Percentiles rank a stretch among this genome's conserved stretches.
These are phyloP conservation scores for Cerceris rybyensis DNA, from an alignment of 2,888 invertebrate genomes.

Conservation along the genomic window DNA sequence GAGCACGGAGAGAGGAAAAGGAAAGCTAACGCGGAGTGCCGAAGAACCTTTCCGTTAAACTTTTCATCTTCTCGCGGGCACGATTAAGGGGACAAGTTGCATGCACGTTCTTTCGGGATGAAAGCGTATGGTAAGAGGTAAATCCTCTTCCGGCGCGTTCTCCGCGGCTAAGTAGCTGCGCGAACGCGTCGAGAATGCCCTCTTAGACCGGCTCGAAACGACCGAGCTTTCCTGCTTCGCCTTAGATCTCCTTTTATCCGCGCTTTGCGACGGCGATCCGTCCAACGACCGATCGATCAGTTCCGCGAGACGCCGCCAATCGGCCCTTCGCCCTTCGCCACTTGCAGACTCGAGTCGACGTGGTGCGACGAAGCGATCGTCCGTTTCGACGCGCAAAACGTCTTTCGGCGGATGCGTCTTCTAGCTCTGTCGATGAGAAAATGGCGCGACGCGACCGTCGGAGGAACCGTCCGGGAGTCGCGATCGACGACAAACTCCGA, in stretches of 20 bases:
- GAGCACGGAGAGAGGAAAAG: background rate
- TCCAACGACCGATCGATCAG: conserved; percentile 42
- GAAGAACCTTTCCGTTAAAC: background rate
- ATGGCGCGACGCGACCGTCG: background rate
- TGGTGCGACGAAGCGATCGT: too few species aligned
- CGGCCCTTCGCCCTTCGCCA: too few species aligned
- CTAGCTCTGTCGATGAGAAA: too few species aligned
- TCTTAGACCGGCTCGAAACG: conserved; percentile 23
- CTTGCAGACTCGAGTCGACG: too few species aligned
- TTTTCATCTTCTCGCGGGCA: background rate
- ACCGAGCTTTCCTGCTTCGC: conserved; percentile 23
- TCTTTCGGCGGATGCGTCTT: too few species aligned
- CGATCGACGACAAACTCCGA: conserved; percentile 53
- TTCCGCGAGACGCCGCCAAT: conserved; percentile 16
- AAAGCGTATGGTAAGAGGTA: background rate
- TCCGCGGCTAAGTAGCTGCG: conserved; percentile 2
- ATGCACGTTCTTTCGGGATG: background rate
- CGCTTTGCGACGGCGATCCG: conserved; percentile 36
- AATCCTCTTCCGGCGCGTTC: conserved; percentile 16
- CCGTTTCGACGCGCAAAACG: too few species aligned
- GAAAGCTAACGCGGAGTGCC: background rate
- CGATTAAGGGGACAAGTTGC: background rate
- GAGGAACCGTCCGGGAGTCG: conserved; percentile 31
- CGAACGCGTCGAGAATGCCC: conserved; percentile 14
- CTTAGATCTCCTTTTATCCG: conserved; percentile 40